Evolutionary conservation across 1,140 invertebrate genomes (phyloP).

Genomic region (Colletes latitarsis): DNA sequence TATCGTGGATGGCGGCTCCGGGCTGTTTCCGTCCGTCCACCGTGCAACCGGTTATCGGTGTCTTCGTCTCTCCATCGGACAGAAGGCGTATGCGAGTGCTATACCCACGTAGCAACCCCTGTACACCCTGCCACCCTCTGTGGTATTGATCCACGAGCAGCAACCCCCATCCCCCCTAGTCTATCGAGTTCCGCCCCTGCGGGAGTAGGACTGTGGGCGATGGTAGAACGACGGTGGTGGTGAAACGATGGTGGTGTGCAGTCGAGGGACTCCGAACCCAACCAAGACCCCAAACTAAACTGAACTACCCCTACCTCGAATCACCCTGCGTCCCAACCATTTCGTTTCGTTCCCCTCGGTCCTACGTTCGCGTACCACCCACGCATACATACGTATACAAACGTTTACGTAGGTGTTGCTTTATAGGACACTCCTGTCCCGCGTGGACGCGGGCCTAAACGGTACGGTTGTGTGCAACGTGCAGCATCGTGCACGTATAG

Average conservation of each 20-base stretch:
- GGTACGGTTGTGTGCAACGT: conserved; percentile 19
- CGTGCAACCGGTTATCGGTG: conserved; percentile 5
- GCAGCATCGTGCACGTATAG: background rate
- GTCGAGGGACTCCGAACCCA: conserved; percentile 54
- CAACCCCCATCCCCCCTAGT: conserved; percentile 33
- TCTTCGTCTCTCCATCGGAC: conserved; percentile 21
- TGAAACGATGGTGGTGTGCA: conserved; percentile 25
- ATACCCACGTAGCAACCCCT: conserved; percentile 40
- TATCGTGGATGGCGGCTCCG: background rate
- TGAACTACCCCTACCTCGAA: conserved; percentile 49
- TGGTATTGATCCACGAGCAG: conserved; percentile 63
- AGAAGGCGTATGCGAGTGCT: conserved; percentile 62
- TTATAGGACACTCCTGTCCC: conserved; percentile 1
- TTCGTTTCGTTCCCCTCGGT: conserved; percentile 24
- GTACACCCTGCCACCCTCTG: conserved; percentile 56
- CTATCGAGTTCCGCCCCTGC: conserved; percentile 53
- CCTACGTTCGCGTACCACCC: conserved; percentile 9
- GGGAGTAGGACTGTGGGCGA: conserved; percentile 43
- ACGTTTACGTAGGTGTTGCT: conserved; percentile 23
- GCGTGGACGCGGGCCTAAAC: conserved; percentile 1
- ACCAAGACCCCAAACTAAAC: conserved; percentile 58
- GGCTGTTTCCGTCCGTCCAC: background rate
- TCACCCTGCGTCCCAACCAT: conserved; percentile 30
- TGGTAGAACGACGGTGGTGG: conserved; percentile 26
- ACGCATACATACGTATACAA: conserved; percentile 33